Evolutionary conservation across 2,888 invertebrate genomes (phyloP), one percentile per base, ranked within the genome.

Genomic region (Strigamia crassipes): DNA sequence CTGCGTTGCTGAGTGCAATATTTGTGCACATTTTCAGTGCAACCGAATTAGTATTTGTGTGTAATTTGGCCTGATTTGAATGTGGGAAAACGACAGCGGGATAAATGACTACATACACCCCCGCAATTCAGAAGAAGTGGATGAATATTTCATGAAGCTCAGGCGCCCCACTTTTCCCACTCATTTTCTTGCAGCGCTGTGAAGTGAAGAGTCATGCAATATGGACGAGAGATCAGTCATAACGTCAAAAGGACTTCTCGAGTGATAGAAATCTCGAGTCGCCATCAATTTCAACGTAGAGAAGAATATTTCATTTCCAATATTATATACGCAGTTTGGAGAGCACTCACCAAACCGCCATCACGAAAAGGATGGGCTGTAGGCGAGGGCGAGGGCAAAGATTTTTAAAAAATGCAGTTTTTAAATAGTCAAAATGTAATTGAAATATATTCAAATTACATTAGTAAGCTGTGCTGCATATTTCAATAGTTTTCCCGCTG

Each of bases 181-280:
- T 73, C 73, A 73, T 27, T 73, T 66, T 31, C 31, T 73, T 73
- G 73, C 73, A 73, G 73, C 27, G 73, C 73, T 73, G 18, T 27
- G 73, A 73, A 73, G 73, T 73, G 73, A 73, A 73, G 73, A 73
- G 73, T 73, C 73, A 73, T 73, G 73, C 73, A 73, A 73, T 73
- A 73, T 73, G 73, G 73, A 73, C 73, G 73, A 73, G 73, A 73
- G 73, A 73, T 73, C 73, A 12, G 73, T 73, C 73, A 73, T 73
- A 73, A 73, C 73, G 73, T 73, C 73, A 73, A 73, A 73, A 73
- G 73, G n/a, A 73, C 73, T 73, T 73, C 73, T 73, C 13, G 73
- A 73, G 73, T 73, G 73, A 73, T 73, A 31, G 31, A 73, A 73
- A 73, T 56, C 73, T 73, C 73, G 73, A 73, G 10, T 73, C 31